A percentile compares a stretch with the other conserved stretches of the same genome.
Conservation (phyloP, 1,140 invertebrate species). For the Dendroctonus valens region DNA sequence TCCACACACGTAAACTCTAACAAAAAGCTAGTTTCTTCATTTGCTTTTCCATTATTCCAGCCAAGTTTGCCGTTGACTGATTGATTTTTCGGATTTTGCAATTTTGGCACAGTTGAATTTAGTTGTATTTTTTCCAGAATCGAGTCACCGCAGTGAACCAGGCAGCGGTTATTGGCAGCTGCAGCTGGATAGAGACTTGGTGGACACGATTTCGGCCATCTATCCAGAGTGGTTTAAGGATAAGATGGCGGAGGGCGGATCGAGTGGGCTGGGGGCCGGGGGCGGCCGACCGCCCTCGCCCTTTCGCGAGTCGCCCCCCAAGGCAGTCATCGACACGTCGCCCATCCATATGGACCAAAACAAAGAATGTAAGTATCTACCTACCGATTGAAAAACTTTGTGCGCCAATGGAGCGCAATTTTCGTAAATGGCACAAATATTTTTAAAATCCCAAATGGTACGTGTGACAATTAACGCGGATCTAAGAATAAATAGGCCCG, state of each 20-base stretch:
- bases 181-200: slow-evolving; percentile 84
- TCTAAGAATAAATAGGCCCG: no score
- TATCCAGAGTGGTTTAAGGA: slow-evolving; percentile 88
- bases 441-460: not conserved
- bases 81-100: no score
- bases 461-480: slow-evolving; percentile 1
- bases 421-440: slow-evolving; percentile 12
- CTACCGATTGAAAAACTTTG: not conserved
- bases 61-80: no score
- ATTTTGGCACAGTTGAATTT: no score
- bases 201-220: slow-evolving; percentile 84
- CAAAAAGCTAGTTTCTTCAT: no score
- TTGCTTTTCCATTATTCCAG: no score
- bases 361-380: slow-evolving; percentile 85
- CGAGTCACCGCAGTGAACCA: slow-evolving; percentile 73
- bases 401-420: not conserved
- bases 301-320: slow-evolving; percentile 65
- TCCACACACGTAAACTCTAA: no score
- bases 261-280: slow-evolving; percentile 41
- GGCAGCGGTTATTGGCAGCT: slow-evolving; percentile 84
- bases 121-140: slow-evolving; percentile 62
- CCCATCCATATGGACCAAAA: slow-evolving; percentile 91
- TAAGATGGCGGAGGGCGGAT: slow-evolving; percentile 63
- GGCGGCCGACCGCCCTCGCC: slow-evolving; percentile 47
- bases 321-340: slow-evolving; percentile 89